Conservation (phyloP, 1,140 invertebrate species). For the Pygmarrhopalites habei region DNA sequence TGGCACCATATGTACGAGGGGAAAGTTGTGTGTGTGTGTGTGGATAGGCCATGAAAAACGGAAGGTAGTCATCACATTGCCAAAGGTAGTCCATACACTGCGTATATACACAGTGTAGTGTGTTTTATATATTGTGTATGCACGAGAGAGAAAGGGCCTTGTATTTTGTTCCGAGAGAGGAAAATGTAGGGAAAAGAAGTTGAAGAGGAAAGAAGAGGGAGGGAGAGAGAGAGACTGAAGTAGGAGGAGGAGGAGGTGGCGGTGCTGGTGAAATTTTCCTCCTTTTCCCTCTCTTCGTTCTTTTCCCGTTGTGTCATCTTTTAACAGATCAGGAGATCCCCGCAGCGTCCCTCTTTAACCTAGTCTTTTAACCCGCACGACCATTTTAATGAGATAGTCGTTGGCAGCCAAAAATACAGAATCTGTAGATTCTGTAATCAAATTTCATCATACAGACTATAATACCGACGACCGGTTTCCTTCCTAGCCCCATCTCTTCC, state of each 20-base stretch:
- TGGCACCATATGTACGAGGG: neutral
- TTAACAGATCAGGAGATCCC: constrained; percentile 4
- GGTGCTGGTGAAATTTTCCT: neutral
- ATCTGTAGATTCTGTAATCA: too few relatives aligned
- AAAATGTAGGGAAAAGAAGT: too few relatives aligned
- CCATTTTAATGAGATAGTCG: constrained; percentile 17
- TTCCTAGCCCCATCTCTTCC: neutral
- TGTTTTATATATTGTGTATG: neutral
- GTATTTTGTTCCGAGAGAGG: too few relatives aligned
- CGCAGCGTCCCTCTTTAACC: constrained; percentile 16
- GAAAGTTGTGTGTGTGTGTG: neutral
- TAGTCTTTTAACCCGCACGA: constrained; percentile 10
- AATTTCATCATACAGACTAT: constrained; percentile 23
- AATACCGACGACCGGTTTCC: constrained; percentile 7
- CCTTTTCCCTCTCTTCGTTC: neutral
- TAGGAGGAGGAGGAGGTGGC: constrained; percentile 2
- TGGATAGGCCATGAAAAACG: too few relatives aligned
- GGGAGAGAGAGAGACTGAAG: too few relatives aligned
- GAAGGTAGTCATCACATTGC: too few relatives aligned
- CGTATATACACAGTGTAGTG: neutral
- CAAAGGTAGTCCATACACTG: neutral
- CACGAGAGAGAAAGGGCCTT: neutral
- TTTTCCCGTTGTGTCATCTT: constrained; percentile 11
- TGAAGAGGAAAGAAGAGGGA: too few relatives aligned
- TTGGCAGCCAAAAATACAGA: constrained; percentile 20